A percentile compares a stretch with the other conserved stretches of the same genome.
Conservation (phyloP, 2,113 vertebrate species). For the Raja brachyura region DNA sequence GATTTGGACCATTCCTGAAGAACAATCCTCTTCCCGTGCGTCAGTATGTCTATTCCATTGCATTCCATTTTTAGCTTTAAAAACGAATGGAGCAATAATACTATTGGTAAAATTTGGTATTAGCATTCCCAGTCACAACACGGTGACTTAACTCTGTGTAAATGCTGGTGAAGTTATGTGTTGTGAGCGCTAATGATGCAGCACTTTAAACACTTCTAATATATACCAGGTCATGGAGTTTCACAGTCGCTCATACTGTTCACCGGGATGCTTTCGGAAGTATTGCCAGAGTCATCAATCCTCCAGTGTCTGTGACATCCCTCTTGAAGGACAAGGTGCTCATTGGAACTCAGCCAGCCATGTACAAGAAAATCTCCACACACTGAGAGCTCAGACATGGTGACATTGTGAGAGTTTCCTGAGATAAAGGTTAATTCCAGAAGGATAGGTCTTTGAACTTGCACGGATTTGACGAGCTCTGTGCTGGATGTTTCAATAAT, state of each 20-base stretch:
- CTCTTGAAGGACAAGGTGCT: constrained; percentile 18
- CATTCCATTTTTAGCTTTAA: neutral
- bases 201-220: neutral
- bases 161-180: neutral
- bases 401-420: constrained; percentile 8
- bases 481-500: neutral
- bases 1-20: neutral
- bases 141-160: neutral
- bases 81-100: neutral
- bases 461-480: neutral
- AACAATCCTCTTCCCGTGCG: neutral
- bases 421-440: constrained; percentile 22
- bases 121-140: neutral
- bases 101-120: neutral
- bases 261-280: neutral
- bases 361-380: neutral
- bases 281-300: constrained; percentile 1
- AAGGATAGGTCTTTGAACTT: neutral
- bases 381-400: neutral
- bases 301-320: neutral
- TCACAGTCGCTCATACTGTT: neutral
- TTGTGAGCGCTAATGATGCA: neutral
- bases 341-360: neutral
- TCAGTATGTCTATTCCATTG: neutral
- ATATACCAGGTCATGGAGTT: neutral